phyloP scores from a whole-genome alignment of 2,113 vertebrate genomes.

The Takifugu flavidus region DNA sequence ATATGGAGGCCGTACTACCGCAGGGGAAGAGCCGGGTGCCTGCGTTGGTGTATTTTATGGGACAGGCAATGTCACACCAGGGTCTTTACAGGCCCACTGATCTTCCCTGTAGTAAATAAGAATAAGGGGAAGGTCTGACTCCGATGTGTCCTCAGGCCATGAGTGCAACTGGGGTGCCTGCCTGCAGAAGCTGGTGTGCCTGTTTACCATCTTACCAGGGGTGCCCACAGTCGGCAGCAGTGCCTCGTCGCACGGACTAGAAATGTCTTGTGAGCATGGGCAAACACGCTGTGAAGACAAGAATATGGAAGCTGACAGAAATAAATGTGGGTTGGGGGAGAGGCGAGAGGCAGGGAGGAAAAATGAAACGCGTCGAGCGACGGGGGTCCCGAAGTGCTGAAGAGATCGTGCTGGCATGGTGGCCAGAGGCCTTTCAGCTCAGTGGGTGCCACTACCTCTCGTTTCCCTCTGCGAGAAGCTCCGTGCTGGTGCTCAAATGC shows the following conservation, averaged over 20 bases:
- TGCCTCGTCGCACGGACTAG: conserved; percentile 57
- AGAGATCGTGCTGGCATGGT: conserved; percentile 75
- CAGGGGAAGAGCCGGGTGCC: conserved; percentile 51
- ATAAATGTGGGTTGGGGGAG: conserved; percentile 67
- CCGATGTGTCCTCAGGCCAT: conserved; percentile 51
- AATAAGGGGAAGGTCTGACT: conserved; percentile 60
- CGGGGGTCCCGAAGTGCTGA: conserved; percentile 64
- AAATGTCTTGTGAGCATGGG: conserved; percentile 65
- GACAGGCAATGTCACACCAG: conserved; percentile 70
- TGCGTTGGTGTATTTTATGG: conserved; percentile 55
- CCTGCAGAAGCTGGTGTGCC: conserved; percentile 68
- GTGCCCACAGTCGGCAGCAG: conserved; percentile 50
- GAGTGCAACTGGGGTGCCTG: conserved; percentile 40
- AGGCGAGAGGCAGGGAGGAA: conserved; percentile 50
- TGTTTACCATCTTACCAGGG: conserved; percentile 69
- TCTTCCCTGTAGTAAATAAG: conserved; percentile 63
- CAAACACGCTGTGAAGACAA: conserved; percentile 74
- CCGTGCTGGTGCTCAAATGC: conserved; percentile 52
- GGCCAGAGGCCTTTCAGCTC: conserved; percentile 71
- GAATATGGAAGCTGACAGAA: conserved; percentile 82
- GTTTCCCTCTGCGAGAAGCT: conserved; percentile 32
- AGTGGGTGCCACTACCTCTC: conserved; percentile 55
- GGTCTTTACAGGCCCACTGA: conserved; percentile 52
- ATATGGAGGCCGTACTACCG: conserved; percentile 70
- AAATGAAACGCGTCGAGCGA: conserved; percentile 44